Base-by-base conservation (phyloP, 2,797 vertebrate species). In the Rachycentron canadum region DNA sequence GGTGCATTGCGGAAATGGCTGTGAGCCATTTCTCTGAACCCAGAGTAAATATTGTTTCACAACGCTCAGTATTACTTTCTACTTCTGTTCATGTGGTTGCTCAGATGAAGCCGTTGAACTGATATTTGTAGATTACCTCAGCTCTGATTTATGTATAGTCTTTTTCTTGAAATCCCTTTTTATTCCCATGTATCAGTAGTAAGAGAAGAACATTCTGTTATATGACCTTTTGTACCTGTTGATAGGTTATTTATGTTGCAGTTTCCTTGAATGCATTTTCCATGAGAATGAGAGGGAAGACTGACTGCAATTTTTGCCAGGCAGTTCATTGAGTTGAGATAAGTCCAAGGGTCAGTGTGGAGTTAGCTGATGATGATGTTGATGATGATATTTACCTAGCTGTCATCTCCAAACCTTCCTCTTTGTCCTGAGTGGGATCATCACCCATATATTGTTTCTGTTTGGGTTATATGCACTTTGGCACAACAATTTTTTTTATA, bases 31-130 rank as follows among this genome's bases (percentile, higher is more conserved):
- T 78, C 65, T 81, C 59, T 66, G 65, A 74, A 79, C 52, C 62
- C 40, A 76, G 41, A 49, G 79, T 84, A 91, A 89, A 92, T 83
- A 87, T 68, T 79, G 81, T 92, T 89, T 87, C 89, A 84, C 84
- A 91, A 86, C 68, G 19, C 25, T 38, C 8, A 19, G 55, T 89
- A 73, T 89, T 78, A 63, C 77, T 87, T 85, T 79, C 69, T 66
- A 17, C 76, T 9, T 3, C 7, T 32, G 14, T 61, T 87, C 65
- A 89, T 49, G 49, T 86, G 85, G 68, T 66, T 55, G 59, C 71
- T 67, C 36, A 64, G 12, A 49, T 81, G 45, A 65, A 62, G 53
- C 38, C 41, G 17, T 69, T 63, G 34, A 58, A 32, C 70, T 62
- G 57, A 34, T 75, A n/a, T 70, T 74, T 76, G 41, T 67, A 66